Percentiles rank a stretch among this genome's conserved stretches.
phyloP scores from a whole-genome alignment of 2,797 vertebrate genomes.

The Phaenicophaeus curvirostris region DNA sequence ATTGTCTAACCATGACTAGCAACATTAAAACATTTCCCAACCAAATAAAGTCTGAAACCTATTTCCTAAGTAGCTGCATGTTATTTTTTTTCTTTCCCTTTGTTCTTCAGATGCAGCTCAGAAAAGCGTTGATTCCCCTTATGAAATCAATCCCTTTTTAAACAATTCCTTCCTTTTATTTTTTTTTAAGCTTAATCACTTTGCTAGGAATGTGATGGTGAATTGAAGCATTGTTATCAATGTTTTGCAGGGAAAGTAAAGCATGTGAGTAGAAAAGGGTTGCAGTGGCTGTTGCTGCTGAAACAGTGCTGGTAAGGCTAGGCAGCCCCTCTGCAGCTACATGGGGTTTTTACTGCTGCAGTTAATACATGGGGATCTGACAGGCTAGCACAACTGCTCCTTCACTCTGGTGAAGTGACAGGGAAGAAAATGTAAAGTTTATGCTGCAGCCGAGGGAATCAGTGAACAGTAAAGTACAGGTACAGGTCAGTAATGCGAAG shows the following conservation, averaged over 20 bases:
- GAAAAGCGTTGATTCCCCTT: neutral
- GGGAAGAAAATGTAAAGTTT: neutral
- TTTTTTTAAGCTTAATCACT: neutral
- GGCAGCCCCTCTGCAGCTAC: neutral
- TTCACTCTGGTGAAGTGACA: neutral
- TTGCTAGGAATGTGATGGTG: neutral
- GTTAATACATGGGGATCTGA: neutral
- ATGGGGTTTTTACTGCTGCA: neutral
- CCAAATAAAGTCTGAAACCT: neutral
- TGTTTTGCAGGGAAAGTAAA: neutral
- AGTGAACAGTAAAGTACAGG: neutral
- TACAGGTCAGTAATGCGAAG: neutral
- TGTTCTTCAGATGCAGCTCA: neutral
- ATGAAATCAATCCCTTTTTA: neutral
- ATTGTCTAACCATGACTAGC: conserved; percentile 47
- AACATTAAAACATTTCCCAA: conserved; percentile 38
- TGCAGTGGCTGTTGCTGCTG: neutral
- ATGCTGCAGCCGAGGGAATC: neutral
- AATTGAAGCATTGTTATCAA: neutral
- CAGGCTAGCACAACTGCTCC: neutral
- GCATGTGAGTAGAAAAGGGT: neutral
- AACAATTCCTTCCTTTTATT: neutral
- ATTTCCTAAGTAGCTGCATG: conserved; percentile 28
- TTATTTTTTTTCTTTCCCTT: neutral
- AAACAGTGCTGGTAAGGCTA: neutral